Evolutionary conservation across 2,888 invertebrate genomes (phyloP).

Genomic region (Acanthosepion pharaonis): DNA sequence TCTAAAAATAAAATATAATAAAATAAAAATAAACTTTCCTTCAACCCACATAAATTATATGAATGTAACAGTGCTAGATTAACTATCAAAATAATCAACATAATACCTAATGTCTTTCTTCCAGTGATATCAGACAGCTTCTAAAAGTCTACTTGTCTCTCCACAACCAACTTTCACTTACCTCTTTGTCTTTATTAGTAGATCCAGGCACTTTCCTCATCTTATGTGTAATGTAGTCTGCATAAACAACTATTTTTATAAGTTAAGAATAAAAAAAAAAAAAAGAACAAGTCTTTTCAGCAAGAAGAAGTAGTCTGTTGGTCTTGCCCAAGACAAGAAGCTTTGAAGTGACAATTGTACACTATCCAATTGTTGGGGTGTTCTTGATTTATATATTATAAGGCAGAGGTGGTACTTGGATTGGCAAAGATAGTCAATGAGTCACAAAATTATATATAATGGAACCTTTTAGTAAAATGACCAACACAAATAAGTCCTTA

Average conservation of each 20-base stretch:
- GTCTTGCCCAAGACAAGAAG: not conserved
- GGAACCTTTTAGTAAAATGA: not conserved
- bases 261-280: not conserved
- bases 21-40: too few species aligned
- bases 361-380: not conserved
- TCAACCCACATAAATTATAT: too few species aligned
- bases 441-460: not conserved
- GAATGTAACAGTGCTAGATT: not conserved
- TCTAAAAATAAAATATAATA: too few species aligned
- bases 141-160: not conserved
- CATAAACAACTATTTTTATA: not conserved
- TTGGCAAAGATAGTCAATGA: not conserved
- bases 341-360: not conserved
- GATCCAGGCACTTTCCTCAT: constrained; percentile 4
- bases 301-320: not conserved
- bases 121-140: not conserved
- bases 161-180: not conserved
- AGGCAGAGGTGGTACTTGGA: not conserved
- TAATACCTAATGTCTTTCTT: not conserved
- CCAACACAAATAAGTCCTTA: not conserved
- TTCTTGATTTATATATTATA: not conserved
- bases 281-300: not conserved
- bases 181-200: not conserved
- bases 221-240: not conserved
- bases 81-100: not conserved